Evolutionary conservation across 1,140 invertebrate genomes (phyloP).

Genomic region (Hormaphis cornu): DNA sequence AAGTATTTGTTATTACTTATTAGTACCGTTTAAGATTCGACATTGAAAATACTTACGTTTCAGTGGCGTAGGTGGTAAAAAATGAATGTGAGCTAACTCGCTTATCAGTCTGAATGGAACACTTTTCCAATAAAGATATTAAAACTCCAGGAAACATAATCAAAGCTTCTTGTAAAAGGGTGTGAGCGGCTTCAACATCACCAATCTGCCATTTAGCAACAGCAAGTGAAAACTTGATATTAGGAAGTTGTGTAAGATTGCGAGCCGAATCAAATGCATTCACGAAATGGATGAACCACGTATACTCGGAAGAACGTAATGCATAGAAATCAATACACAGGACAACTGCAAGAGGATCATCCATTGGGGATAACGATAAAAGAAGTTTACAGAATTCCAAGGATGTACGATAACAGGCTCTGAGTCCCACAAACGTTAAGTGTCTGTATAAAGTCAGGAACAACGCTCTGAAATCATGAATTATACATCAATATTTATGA

Average conservation of each 20-base stretch:
- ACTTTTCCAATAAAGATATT: constrained; percentile 63
- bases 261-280: constrained; percentile 55
- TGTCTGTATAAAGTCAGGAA: constrained; percentile 81
- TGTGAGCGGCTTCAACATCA: constrained; percentile 49
- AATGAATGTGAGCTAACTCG: constrained; percentile 48
- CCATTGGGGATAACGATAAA: constrained; percentile 68
- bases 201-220: constrained; percentile 59
- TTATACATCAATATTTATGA: background rate
- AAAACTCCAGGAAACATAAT: constrained; percentile 76
- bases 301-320: constrained; percentile 65
- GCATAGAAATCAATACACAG: constrained; percentile 83
- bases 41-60: constrained; percentile 35
- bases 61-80: constrained; percentile 36
- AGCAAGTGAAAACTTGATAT: constrained; percentile 76
- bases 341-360: constrained; percentile 71
- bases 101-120: constrained; percentile 59
- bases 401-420: constrained; percentile 70
- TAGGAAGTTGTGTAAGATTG: constrained; percentile 68
- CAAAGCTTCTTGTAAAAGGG: constrained; percentile 63
- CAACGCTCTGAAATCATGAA: constrained; percentile 53
- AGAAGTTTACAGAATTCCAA: constrained; percentile 69
- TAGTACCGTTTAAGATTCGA: too few relatives aligned
- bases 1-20: constrained; percentile 1
- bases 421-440: constrained; percentile 65
- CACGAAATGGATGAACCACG: constrained; percentile 69